Evolutionary conservation across 2,888 invertebrate genomes (phyloP).

Genomic region (Scaptodrosophila latifasciaeformis): DNA sequence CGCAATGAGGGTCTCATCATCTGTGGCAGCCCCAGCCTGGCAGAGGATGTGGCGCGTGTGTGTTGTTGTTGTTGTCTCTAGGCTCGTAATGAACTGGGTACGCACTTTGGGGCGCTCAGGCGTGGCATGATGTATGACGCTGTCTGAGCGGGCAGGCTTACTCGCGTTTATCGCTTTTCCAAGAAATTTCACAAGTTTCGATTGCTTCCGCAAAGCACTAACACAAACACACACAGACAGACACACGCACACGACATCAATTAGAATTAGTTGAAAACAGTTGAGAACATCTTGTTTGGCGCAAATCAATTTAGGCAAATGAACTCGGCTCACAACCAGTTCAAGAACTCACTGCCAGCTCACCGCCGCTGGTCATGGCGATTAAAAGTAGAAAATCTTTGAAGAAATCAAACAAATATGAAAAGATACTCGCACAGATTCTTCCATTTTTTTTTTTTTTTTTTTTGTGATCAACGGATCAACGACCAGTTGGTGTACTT

Average conservation of each 20-base stretch:
- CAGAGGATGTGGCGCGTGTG: background rate
- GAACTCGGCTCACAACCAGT: no score
- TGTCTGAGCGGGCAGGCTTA: conserved; percentile 9
- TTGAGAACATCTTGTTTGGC: no score
- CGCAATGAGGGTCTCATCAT: no score
- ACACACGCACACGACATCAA: no score
- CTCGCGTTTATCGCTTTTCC: conserved; percentile 58
- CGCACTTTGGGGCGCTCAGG: conserved; percentile 70
- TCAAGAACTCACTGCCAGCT: no score
- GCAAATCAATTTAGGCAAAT: no score
- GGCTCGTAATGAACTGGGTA: conserved; percentile 72
- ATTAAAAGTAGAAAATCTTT: no score
- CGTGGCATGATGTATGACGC: conserved; percentile 70
- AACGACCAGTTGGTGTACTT: conserved; percentile 38
- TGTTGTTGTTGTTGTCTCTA: conserved; percentile 30
- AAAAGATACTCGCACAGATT: no score
- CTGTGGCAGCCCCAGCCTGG: background rate
- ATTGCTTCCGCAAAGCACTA: background rate
- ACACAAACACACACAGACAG: background rate
- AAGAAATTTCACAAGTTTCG: conserved; percentile 37
- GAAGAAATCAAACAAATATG: no score
- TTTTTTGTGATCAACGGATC: conserved; percentile 41
- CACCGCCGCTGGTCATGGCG: no score
- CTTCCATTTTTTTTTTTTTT: no score
- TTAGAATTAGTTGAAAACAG: no score